phyloP scores from a whole-genome alignment of 1,140 invertebrate species.

The Drosophila serrata region DNA sequence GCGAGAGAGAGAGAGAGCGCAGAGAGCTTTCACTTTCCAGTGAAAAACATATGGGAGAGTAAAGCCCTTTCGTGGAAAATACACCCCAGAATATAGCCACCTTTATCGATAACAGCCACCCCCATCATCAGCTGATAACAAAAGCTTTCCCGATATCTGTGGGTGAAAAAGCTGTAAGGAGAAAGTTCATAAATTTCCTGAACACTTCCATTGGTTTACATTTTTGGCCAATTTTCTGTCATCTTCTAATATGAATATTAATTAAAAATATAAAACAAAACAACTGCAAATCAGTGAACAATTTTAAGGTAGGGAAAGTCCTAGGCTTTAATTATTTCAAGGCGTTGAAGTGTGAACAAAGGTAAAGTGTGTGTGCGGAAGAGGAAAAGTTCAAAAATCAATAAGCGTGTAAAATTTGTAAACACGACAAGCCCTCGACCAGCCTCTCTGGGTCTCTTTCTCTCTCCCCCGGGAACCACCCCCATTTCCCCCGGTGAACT shows the following conservation, averaged over 20 bases:
- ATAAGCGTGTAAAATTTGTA: constrained; percentile 79
- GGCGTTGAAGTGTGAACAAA: constrained; percentile 13
- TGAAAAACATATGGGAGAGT: neutral
- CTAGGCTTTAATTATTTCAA: neutral
- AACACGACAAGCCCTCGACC: constrained; percentile 73
- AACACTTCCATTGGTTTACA: constrained; percentile 76
- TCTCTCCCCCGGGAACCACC: neutral
- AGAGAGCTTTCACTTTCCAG: constrained; percentile 27
- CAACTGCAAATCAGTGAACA: constrained; percentile 1
- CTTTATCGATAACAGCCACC: constrained; percentile 18
- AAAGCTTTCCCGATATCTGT: constrained; percentile 38
- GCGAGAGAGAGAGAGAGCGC: constrained; percentile 30
- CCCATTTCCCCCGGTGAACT: constrained; percentile 42
- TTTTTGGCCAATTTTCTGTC: constrained; percentile 25
- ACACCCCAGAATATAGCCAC: neutral
- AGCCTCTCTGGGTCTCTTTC: constrained; percentile 15
- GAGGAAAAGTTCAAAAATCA: constrained; percentile 58
- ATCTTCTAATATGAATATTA: constrained; percentile 7
- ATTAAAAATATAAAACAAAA: constrained; percentile 4
- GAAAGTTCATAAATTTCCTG: constrained; percentile 39
- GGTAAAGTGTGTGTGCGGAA: neutral
- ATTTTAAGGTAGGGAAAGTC: neutral
- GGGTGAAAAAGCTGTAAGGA: constrained; percentile 47
- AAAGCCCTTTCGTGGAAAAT: neutral
- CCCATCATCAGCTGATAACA: constrained; percentile 52